A percentile compares a stretch with the other conserved stretches of the same genome.
Evolutionary conservation across 2,113 vertebrate species (phyloP).

Genomic region (Regulus satrapa): DNA sequence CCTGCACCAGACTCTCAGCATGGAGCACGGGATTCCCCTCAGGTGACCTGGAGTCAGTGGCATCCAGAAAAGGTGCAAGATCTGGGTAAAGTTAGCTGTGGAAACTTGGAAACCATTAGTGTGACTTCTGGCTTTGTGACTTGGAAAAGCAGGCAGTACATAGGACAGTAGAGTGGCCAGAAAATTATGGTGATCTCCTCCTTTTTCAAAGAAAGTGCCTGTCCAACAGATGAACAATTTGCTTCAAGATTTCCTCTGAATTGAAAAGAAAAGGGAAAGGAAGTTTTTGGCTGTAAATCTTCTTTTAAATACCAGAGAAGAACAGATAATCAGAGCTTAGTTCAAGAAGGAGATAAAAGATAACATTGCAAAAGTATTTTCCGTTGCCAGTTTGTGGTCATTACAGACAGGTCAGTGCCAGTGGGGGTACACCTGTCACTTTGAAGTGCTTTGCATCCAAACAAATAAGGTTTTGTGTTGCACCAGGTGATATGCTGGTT

Average conservation of each 20-base stretch:
- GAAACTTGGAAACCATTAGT: neutral
- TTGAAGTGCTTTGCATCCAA: neutral
- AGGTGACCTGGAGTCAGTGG: neutral
- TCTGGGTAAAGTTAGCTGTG: neutral
- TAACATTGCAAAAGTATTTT: neutral
- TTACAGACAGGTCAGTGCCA: neutral
- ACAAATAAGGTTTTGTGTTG: neutral
- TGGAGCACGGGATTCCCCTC: rapidly evolving
- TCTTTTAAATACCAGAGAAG: neutral
- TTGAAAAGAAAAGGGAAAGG: neutral
- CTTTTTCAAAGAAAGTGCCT: neutral
- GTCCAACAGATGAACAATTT: neutral
- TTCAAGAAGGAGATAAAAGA: neutral
- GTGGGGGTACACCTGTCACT: neutral
- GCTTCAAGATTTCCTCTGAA: neutral
- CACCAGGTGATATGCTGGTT: neutral
- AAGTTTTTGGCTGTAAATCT: rapidly evolving
- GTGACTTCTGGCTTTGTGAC: neutral
- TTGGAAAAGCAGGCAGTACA: neutral
- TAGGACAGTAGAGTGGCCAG: neutral
- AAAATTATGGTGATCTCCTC: neutral
- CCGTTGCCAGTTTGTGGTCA: neutral
- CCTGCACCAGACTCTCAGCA: rapidly evolving
- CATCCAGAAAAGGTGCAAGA: neutral
- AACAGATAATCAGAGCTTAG: neutral